Percentiles rank a stretch among this genome's conserved stretches.
These are phyloP conservation scores for Spodoptera exigua DNA, from an alignment of 2,888 invertebrate species.

Conservation along the genomic window DNA sequence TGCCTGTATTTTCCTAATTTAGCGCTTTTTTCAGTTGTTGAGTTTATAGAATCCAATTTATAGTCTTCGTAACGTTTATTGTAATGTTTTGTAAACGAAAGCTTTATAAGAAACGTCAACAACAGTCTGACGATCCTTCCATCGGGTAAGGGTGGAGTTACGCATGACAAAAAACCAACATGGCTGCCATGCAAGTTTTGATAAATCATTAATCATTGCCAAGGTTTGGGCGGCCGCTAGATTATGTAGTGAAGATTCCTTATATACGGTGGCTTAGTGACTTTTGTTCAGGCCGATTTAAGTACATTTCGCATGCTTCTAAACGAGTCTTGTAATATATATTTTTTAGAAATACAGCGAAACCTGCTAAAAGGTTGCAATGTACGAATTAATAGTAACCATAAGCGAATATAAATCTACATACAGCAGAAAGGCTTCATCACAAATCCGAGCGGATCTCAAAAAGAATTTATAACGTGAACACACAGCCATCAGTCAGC, in stretches of 20 bases:
- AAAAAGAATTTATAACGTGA: conserved; percentile 82
- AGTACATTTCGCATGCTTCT: conserved; percentile 26
- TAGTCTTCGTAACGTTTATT: too few relatives aligned
- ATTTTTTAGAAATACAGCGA: background rate
- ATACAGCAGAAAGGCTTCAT: conserved; percentile 60
- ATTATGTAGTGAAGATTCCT: conserved; percentile 64
- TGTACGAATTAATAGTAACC: conserved; percentile 43
- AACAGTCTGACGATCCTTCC: conserved; percentile 15
- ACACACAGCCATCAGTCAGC: conserved; percentile 83
- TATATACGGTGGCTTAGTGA: conserved; percentile 71
- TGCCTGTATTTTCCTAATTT: background rate
- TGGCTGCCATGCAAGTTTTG: conserved; percentile 78
- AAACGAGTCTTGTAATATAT: background rate
- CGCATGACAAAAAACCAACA: conserved; percentile 65
- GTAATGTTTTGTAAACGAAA: too few relatives aligned
- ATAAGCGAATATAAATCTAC: conserved; percentile 40
- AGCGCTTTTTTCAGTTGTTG: background rate
- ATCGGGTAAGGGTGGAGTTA: conserved; percentile 38
- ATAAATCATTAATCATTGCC: conserved; percentile 83
- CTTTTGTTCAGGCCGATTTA: conserved; percentile 58
- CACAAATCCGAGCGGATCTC: conserved; percentile 75
- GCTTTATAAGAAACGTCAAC: background rate
- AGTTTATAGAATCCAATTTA: too few relatives aligned
- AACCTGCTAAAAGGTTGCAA: conserved; percentile 24
- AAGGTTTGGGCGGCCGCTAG: conserved; percentile 76